Percentiles rank a stretch among this genome's conserved stretches.
Conservation (phyloP, 2,797 vertebrate genomes). For the Myotis myotis region DNA sequence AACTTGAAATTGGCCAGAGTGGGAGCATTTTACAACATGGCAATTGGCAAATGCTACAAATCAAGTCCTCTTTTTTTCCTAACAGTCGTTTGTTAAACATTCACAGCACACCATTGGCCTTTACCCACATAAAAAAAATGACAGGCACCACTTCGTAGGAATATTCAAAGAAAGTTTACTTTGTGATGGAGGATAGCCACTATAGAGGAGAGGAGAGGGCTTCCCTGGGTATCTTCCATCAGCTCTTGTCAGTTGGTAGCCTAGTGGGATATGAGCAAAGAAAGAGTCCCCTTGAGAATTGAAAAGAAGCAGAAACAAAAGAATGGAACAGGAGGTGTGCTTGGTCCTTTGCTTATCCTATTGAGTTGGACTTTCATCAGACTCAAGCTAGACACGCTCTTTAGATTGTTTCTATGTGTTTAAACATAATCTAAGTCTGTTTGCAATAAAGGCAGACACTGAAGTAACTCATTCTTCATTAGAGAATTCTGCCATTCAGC, state of each 20-base stretch:
- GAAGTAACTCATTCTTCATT: neutral
- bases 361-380: neutral
- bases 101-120: neutral
- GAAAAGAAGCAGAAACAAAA: neutral
- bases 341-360: neutral
- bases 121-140: neutral
- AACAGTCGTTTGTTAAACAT: neutral
- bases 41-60: neutral
- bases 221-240: neutral
- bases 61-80: neutral
- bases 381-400: neutral
- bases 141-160: neutral
- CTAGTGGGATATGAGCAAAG: neutral
- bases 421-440: neutral
- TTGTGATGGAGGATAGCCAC: neutral
- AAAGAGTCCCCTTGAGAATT: neutral
- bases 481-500: neutral
- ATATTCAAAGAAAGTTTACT: neutral
- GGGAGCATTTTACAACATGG: neutral
- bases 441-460: neutral
- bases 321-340: neutral
- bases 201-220: neutral
- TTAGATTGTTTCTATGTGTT: neutral
- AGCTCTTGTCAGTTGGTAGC: neutral
- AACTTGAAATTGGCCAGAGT: neutral